A percentile compares a stretch with the other conserved stretches of the same genome.
Evolutionary conservation across 2,797 vertebrate species (phyloP).

Genomic region (Megaceryle alcyon): DNA sequence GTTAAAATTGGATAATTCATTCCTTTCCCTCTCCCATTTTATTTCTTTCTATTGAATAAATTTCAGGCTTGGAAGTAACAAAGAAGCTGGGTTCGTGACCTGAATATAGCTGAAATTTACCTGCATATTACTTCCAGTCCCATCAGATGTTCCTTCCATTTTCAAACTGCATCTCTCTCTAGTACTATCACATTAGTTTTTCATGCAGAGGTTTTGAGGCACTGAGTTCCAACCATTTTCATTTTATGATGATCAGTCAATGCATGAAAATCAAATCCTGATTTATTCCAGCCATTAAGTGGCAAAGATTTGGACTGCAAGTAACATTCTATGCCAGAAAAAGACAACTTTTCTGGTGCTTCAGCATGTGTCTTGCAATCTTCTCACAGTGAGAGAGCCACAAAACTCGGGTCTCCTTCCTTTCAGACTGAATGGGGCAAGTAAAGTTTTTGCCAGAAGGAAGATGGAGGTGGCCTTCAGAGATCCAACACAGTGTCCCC

Average conservation of each 20-base stretch:
- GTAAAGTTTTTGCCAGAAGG: background rate
- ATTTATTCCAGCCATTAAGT: conserved; percentile 5
- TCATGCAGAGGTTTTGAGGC: background rate
- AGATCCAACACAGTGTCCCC: background rate
- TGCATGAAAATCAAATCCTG: background rate
- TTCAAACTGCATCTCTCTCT: background rate
- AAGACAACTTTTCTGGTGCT: background rate
- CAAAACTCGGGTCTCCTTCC: background rate
- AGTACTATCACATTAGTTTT: background rate
- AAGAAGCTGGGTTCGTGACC: background rate
- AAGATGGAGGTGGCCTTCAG: background rate
- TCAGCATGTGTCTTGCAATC: background rate
- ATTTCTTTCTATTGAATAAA: conserved; percentile 55
- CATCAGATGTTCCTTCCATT: background rate
- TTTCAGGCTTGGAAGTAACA: conserved; percentile 1
- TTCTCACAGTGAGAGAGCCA: background rate
- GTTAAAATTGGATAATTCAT: conserved; percentile 21
- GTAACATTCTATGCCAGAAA: background rate
- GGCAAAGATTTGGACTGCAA: background rate
- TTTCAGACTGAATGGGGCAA: background rate
- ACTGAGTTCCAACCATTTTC: background rate
- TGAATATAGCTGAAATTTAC: conserved; percentile 44
- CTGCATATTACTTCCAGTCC: background rate
- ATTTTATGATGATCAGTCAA: background rate
- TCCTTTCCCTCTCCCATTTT: conserved; percentile 10